Evolutionary conservation across 2,113 vertebrate species (phyloP).

Genomic region (Rhinogobius similis): DNA sequence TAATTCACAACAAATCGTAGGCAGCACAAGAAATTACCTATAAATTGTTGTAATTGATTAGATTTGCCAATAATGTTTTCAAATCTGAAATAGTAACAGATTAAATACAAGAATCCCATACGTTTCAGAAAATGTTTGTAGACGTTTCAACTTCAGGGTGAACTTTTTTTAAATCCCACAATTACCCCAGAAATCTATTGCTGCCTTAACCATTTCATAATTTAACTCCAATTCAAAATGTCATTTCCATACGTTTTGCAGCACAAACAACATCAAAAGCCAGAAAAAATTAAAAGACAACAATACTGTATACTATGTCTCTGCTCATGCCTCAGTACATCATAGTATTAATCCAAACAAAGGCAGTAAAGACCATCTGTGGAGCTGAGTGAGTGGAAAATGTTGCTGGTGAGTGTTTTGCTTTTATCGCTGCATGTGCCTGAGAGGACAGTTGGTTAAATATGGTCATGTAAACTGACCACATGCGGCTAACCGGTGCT

Average conservation of each 20-base stretch:
- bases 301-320: neutral
- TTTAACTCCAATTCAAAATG: neutral
- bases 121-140: no score
- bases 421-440: neutral
- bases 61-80: neutral
- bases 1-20: no score
- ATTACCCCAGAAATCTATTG: no score
- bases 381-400: neutral
- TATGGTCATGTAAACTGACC: slow-evolving; percentile 7
- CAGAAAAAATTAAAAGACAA: neutral
- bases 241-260: neutral
- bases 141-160: neutral
- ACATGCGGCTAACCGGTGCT: neutral
- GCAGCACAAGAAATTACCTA: no score
- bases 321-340: neutral
- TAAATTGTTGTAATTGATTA: no score
- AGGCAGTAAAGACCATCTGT: slow-evolving; percentile 1
- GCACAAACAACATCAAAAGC: neutral
- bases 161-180: neutral
- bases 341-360: neutral
- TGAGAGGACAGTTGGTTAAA: slow-evolving; percentile 1
- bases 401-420: slow-evolving; percentile 1
- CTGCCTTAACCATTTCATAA: no score
- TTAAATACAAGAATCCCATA: no score
- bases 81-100: no score